These are phyloP conservation scores for Hirundichthys speculiger DNA, from an alignment of 2,113 vertebrate species.

Conservation along the genomic window DNA sequence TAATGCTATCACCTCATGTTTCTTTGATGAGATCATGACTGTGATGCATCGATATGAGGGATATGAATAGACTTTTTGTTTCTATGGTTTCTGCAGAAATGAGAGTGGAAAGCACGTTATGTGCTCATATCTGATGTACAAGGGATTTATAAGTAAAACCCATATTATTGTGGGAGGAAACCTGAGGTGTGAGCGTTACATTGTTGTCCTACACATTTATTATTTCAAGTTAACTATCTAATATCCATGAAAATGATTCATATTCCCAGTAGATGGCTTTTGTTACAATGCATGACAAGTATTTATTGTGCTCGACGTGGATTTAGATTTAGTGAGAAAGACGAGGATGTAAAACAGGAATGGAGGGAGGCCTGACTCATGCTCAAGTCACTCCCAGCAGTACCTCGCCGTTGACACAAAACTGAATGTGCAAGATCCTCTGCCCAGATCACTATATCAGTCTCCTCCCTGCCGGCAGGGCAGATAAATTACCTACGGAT, in stretches of 20 bases:
- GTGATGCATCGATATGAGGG: constrained; percentile 61
- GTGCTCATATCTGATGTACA: constrained; percentile 28
- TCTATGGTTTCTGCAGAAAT: constrained; percentile 49
- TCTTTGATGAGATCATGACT: constrained; percentile 78
- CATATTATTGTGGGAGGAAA: constrained; percentile 47
- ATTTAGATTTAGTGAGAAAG: constrained; percentile 30
- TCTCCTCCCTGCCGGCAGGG: constrained; percentile 59
- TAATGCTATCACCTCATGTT: constrained; percentile 74
- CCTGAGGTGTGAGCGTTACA: constrained; percentile 27
- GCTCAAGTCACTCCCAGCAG: constrained; percentile 62
- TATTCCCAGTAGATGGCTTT: constrained; percentile 45
- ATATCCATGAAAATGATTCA: constrained; percentile 36
- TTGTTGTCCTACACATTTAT: constrained; percentile 47
- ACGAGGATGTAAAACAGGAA: constrained; percentile 55
- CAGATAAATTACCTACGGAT: constrained; percentile 67
- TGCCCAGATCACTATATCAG: constrained; percentile 59
- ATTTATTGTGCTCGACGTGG: constrained; percentile 36
- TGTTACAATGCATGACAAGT: constrained; percentile 47
- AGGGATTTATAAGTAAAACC: constrained; percentile 56
- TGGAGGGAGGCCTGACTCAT: constrained; percentile 56
- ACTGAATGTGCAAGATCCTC: constrained; percentile 58
- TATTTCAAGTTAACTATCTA: constrained; percentile 43
- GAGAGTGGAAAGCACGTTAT: constrained; percentile 46
- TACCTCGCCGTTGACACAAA: constrained; percentile 64
- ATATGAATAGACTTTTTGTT: constrained; percentile 73